Percentiles rank a stretch among this genome's conserved stretches.
Conservation (phyloP, 2,888 invertebrate species). For the Deilephila elpenor region DNA sequence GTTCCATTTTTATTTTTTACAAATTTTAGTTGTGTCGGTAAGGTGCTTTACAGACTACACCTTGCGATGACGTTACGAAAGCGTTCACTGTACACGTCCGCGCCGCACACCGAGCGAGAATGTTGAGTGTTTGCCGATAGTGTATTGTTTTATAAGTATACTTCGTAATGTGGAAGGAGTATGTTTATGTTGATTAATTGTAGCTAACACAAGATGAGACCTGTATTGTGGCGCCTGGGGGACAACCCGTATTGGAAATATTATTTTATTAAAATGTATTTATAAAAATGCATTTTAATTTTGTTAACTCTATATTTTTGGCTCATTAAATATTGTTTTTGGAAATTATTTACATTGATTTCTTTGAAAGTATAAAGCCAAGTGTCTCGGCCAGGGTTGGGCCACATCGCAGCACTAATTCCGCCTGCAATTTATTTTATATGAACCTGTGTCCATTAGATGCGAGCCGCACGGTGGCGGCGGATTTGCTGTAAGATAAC, state of each 20-base stretch:
- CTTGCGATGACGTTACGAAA: no score
- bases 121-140: conserved; percentile 13
- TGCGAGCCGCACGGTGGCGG: not conserved
- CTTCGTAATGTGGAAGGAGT: conserved; percentile 48
- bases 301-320: not conserved
- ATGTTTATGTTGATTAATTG: conserved; percentile 61
- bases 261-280: not conserved
- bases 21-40: not conserved
- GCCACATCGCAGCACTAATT: not conserved
- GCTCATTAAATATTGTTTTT: no score
- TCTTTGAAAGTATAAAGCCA: not conserved
- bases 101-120: not conserved
- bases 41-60: no score
- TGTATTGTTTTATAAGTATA: conserved; percentile 30
- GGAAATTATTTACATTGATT: not conserved
- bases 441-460: not conserved
- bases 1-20: not conserved
- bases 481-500: not conserved
- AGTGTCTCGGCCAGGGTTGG: not conserved
- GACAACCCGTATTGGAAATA: not conserved
- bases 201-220: conserved; percentile 65
- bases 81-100: not conserved
- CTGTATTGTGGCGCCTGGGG: conserved; percentile 33
- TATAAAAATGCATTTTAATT: not conserved
- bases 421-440: not conserved